Evolutionary conservation across 2,113 vertebrate species (phyloP).

Genomic region (Thamnophis sirtalis): DNA sequence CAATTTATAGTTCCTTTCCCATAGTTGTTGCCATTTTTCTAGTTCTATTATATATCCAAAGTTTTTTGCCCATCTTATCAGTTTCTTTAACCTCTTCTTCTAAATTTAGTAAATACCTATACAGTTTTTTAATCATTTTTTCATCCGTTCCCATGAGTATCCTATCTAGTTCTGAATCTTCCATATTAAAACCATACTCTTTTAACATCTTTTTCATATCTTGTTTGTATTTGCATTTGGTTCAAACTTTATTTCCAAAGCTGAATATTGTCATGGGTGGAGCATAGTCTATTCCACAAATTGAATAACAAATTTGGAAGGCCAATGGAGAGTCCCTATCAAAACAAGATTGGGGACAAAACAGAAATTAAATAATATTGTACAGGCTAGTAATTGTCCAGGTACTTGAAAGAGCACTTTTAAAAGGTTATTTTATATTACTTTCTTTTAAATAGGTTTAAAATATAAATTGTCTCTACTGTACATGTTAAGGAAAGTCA

Average conservation of each 20-base stretch:
- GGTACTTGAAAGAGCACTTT: not conserved
- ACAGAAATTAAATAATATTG: not conserved
- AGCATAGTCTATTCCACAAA: not conserved
- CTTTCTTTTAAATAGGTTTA: not conserved
- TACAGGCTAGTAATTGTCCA: not conserved
- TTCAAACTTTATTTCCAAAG: not conserved
- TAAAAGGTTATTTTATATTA: not conserved
- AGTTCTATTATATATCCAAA: no score
- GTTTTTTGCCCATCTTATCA: no score
- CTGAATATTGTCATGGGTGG: not conserved
- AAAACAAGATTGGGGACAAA: not conserved
- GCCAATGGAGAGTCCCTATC: not conserved
- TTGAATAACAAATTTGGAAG: not conserved
- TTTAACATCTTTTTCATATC: no score
- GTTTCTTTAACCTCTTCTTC: no score
- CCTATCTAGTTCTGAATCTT: no score
- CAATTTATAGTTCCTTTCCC: no score
- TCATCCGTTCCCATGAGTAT: no score
- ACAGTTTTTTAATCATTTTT: no score
- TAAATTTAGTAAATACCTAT: no score
- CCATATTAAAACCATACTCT: no score
- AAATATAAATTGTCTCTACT: not conserved
- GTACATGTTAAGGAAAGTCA: not conserved
- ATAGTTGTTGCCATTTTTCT: no score
- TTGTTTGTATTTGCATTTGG: no score